Evolutionary conservation across 2,113 vertebrate species (phyloP).

Genomic region (Ageneiosus marmoratus): DNA sequence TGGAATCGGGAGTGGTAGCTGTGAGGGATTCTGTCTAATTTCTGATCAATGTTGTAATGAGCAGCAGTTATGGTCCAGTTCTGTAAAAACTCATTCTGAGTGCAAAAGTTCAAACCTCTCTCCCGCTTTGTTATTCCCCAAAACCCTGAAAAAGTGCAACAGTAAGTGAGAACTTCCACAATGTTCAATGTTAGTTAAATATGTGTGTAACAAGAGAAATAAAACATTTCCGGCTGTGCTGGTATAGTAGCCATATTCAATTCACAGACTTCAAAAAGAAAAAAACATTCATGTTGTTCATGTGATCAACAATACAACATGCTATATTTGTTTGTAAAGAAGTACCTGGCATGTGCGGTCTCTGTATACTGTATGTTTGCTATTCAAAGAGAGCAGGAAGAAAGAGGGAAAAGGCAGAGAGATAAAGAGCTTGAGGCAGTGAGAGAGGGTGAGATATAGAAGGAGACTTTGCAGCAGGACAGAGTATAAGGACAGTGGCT

Average conservation of each 20-base stretch:
- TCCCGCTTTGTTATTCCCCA: too few species aligned
- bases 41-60: too few species aligned
- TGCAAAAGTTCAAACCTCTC: too few species aligned
- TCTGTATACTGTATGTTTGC: background rate
- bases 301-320: background rate
- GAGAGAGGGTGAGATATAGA: background rate
- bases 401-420: background rate
- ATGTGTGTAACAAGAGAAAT: background rate
- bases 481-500: background rate
- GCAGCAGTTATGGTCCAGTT: too few species aligned
- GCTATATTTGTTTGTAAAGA: background rate
- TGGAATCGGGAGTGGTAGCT: too few species aligned
- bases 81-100: too few species aligned
- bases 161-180: background rate
- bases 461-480: background rate
- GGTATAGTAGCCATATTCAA: background rate
- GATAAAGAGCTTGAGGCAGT: background rate
- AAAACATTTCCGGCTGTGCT: background rate
- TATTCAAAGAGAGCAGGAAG: background rate
- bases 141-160: too few species aligned
- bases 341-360: background rate
- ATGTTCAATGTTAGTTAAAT: background rate
- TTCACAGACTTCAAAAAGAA: background rate
- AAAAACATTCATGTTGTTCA: background rate
- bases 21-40: too few species aligned